These are phyloP conservation scores for Mormyrus iriodes DNA, from an alignment of 2,113 vertebrate species.

Conservation along the genomic window DNA sequence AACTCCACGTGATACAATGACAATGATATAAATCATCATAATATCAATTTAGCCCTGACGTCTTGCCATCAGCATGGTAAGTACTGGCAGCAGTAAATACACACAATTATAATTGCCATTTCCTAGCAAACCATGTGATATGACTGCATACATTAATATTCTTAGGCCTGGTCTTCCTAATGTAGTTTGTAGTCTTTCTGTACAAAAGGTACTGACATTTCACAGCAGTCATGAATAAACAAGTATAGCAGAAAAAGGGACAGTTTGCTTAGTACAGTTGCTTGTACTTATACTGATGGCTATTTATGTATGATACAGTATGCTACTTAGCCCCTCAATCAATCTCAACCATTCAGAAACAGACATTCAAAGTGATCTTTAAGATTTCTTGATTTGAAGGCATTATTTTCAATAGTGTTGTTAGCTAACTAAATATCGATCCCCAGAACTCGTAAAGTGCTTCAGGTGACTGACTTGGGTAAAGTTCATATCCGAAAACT, in stretches of 20 bases:
- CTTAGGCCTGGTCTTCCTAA: constrained; percentile 15
- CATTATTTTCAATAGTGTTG: not conserved
- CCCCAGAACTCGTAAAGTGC: not conserved
- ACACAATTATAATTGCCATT: constrained; percentile 30
- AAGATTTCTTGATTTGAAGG: not conserved
- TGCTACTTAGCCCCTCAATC: not conserved
- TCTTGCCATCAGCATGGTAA: constrained; percentile 25
- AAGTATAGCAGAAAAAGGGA: not conserved
- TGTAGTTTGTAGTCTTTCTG: constrained; percentile 1
- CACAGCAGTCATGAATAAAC: not conserved
- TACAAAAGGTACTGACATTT: constrained; percentile 14
- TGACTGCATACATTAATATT: constrained; percentile 19
- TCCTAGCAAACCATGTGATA: constrained; percentile 22
- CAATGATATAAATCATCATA: constrained; percentile 22
- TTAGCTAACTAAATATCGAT: not conserved
- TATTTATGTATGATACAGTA: not conserved
- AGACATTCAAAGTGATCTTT: not conserved
- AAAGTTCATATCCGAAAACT: not conserved
- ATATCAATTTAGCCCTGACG: constrained; percentile 22
- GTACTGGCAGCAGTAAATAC: constrained; percentile 27
- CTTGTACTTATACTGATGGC: not conserved
- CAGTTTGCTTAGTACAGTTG: not conserved
- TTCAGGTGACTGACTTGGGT: not conserved
- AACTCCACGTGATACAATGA: constrained; percentile 13
- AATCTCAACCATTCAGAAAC: not conserved